Evolutionary conservation across 2,888 invertebrate species (phyloP), one percentile per base, ranked within the genome.

Genomic region (Sepiola atlantica): DNA sequence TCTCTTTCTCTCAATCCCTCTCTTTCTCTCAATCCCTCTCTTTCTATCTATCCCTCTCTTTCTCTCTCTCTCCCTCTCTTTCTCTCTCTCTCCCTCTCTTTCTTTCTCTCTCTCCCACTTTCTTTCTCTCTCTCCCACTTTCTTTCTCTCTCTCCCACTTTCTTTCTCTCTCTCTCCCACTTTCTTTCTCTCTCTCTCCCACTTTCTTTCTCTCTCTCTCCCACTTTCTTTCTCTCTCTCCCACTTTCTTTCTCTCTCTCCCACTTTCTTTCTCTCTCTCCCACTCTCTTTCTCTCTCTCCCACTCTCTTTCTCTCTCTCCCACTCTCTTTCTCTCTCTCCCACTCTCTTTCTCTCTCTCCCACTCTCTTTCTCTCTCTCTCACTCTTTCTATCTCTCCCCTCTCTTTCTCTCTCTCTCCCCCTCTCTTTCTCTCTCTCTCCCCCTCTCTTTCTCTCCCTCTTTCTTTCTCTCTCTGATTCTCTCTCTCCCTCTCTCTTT

Each of bases 291-390:
- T n/a, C 16, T 77, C 12, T 12, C 28, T 77, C n/a, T 12, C n/a
- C n/a, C 77, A 28, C n/a, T 2, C 0, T 8, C 10, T 8, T 4
- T 21, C 21, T 61, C n/a, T 12, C 10, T 77, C 18, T 77, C 28
- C 0, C 28, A 4, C n/a, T 12, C n/a, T 12, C n/a, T n/a, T 10
- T 12, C 14, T 0, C 10, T 10, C 0, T 14, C 8, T 16, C n/a
- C 10, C 14, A 28, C 3, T n/a, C n/a, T n/a, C 77, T n/a, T 28
- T 77, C 28, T 28, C 28, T 77, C 77, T 0, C 10, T 1, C 0
- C 12, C 10, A 4, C 24, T 28, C 8, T 61, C 28, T 61, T 21
- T 61, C 61, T 61, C 61, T 61, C n/a, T n/a, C n/a, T 77, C 77
- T n/a, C n/a, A 0, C 12, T 10, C 0, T 14, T 1, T n/a, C 77